Evolutionary conservation across 2,888 invertebrate genomes (phyloP).

Genomic region (Clivina fossor): DNA sequence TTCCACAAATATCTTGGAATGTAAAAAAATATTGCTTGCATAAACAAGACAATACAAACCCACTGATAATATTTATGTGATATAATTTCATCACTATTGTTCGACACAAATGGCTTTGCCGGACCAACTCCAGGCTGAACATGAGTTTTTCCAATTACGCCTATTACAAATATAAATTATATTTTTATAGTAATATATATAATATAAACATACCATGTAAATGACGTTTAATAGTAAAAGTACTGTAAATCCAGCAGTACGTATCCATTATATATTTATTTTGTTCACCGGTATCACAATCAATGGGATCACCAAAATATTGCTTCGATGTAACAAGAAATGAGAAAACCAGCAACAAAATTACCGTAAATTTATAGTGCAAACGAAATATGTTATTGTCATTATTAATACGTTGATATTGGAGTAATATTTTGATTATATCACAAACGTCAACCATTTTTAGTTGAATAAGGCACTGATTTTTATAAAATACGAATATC

Average conservation of each 20-base stretch:
- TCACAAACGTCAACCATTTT: constrained; percentile 69
- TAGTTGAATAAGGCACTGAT: neutral
- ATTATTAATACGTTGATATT: constrained; percentile 67
- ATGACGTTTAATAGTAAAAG: constrained; percentile 61
- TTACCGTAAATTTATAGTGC: constrained; percentile 73
- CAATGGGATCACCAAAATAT: constrained; percentile 84
- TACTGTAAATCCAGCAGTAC: constrained; percentile 80
- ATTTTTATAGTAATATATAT: neutral
- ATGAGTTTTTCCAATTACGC: constrained; percentile 46
- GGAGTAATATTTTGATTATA: constrained; percentile 67
- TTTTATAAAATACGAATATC: no score
- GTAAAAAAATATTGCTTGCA: constrained; percentile 70
- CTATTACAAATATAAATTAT: no score
- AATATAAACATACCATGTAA: constrained; percentile 49
- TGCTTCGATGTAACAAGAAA: constrained; percentile 77
- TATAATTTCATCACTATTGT: constrained; percentile 55
- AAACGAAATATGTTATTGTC: constrained; percentile 75
- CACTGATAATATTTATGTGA: constrained; percentile 71
- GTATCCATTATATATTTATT: constrained; percentile 68
- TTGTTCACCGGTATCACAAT: constrained; percentile 63
- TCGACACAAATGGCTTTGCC: constrained; percentile 7
- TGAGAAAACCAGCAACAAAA: constrained; percentile 71
- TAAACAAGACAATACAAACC: constrained; percentile 68
- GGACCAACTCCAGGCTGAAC: constrained; percentile 60
- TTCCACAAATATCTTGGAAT: constrained; percentile 72